Evolutionary conservation across 2,113 vertebrate species (phyloP), one percentile per base, ranked within the genome.

Genomic region (Notothenia rossii): DNA sequence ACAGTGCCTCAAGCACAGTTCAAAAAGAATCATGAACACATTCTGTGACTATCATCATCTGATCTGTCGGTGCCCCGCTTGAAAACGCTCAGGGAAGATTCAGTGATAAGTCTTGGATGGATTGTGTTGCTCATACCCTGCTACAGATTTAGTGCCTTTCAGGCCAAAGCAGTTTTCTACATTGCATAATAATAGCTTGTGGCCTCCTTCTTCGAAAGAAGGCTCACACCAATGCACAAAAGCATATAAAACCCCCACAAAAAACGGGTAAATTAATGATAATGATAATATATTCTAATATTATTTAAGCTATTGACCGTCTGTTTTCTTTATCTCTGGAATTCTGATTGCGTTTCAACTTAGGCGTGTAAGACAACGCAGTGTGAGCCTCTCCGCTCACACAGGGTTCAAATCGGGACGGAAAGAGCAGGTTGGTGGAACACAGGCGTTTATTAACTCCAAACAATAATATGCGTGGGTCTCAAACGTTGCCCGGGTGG

Each of bases 1-100:
- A 78, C 59, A 76, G 71, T 62, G 74, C 89, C 85, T 89, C 59
- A 67, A 81, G 89, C 85, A 75, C 83, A 82, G 83, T 50, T 76
- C 78, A 78, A 81, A 88, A 91, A 90, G 80, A 90, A 86, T 91
- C 82, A 88, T 82, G 75, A 90, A 53, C 65, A 55, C 74, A 64
- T 77, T 79, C 72, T 77, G 75, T 45, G 79, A 75, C 76, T 53
- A 75, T 83, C 63, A 78, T 79, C 72, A 77, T 82, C 55, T 67
- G 75, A 82, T 86, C 71, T 70, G 55, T 69, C 11, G 45, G 51
- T 56, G 62, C 73, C 43, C 50, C 33, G 51, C 20, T 14, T 48
- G 62, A 64, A 83, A 82, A 65, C 2, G 3, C 67, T 69, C 40
- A 50, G n/a, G 45, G 56, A 83, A 68, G 62, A 75, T 75, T 75